phyloP scores from a whole-genome alignment of 92 coral and sea anemone genomes.

The Paramuricea clavata region DNA sequence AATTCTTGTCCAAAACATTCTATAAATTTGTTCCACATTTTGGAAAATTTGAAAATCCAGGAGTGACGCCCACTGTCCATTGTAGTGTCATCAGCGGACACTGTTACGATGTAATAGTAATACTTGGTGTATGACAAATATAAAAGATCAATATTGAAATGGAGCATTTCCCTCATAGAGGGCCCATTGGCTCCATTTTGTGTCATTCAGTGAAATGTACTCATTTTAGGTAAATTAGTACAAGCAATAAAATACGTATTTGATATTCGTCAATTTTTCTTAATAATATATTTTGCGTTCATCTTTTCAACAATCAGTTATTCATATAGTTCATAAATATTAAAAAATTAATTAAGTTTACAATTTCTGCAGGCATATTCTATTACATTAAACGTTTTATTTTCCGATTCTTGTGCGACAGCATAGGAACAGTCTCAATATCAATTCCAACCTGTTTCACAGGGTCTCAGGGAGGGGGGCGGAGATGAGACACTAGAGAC shows the following conservation, averaged over 20 bases:
- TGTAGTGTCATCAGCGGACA: neutral
- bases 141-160: no score
- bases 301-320: neutral
- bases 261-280: neutral
- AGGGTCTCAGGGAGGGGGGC: no score
- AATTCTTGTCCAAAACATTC: neutral
- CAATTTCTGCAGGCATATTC: neutral
- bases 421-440: neutral
- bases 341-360: neutral
- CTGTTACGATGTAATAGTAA: neutral
- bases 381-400: neutral
- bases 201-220: no score
- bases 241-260: neutral
- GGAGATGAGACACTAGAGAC: no score
- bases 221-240: no score
- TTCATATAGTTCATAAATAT: neutral
- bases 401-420: neutral
- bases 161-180: neutral
- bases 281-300: neutral
- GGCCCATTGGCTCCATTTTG: no score
- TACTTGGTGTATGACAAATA: neutral
- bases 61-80: constrained; percentile 3
- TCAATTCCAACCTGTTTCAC: no score
- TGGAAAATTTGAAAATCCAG: neutral
- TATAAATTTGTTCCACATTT: neutral